Evolutionary conservation across 1,140 invertebrate genomes (phyloP), one percentile per base, ranked within the genome.

Genomic region (Diabrotica undecimpunctata): DNA sequence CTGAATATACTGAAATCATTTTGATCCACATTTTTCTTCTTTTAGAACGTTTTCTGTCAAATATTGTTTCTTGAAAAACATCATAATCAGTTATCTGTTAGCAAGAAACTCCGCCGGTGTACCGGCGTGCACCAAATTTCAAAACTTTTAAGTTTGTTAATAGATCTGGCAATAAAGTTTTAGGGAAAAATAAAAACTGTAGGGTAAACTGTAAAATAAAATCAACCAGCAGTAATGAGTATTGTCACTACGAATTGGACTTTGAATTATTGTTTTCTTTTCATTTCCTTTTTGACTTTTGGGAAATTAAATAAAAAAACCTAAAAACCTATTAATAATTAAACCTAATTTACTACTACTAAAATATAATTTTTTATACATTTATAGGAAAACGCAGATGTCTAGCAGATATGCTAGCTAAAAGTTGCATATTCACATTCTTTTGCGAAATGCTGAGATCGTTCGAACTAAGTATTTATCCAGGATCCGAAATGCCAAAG

Each of bases 321-420:
- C n/a, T n/a, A n/a, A n/a, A n/a, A n/a, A n/a, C n/a, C n/a, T n/a
- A n/a, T n/a, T n/a, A n/a, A n/a, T n/a, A n/a, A n/a, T n/a, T n/a
- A n/a, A n/a, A n/a, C n/a, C n/a, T n/a, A n/a, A n/a, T n/a, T 54
- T 53, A 54, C 13, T n/a, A 61, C 54, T 66, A 10, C 9, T 57
- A 14, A 10, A n/a, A 61, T 14, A 11, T 64, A 46, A 55, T 9
- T 63, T 51, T 60, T 38, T 35, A 46, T 66, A 69, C 74, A 62
- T 66, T 81, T 80, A 59, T 71, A 88, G 86, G 86, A 7, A 85
- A 82, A 73, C 77, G 87, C 74, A 81, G 83, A 53, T 89, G 87
- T 66, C 66, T 86, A 1, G 87, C 86, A n/a, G 87, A 89, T 73
- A 72, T 74, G 52, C 65, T 88, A 12, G 87, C 86, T 0, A 83